Conservation (phyloP, 2,797 vertebrate genomes). For the Neosalanx taihuensis region DNA sequence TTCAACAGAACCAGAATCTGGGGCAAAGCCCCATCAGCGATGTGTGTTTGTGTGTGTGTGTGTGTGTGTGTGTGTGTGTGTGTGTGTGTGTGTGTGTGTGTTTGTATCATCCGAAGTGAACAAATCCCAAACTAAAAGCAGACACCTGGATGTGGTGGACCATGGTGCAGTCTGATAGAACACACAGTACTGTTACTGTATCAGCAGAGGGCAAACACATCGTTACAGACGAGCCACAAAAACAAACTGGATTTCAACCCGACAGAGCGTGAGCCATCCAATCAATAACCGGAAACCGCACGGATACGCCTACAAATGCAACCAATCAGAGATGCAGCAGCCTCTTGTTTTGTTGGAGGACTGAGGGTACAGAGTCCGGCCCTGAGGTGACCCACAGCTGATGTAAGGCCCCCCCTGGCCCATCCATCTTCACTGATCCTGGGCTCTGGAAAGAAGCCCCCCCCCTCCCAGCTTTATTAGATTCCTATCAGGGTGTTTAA, state of each 20-base stretch:
- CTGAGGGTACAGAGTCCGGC: neutral
- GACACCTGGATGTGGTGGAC: neutral
- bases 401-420: conserved; percentile 22
- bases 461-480: conserved; percentile 42
- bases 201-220: too few species aligned
- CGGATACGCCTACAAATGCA: neutral
- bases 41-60: too few species aligned
- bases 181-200: neutral
- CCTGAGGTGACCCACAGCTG: neutral
- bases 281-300: conserved; percentile 16
- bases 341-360: conserved; percentile 3
- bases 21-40: neutral
- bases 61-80: conserved; percentile 1
- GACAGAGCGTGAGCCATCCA: neutral
- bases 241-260: neutral
- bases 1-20: neutral
- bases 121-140: neutral
- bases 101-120: neutral
- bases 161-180: neutral
- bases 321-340: neutral
- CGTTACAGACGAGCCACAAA: conserved; percentile 6
- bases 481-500: conserved; percentile 47
- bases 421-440: conserved; percentile 21
- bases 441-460: conserved; percentile 10
- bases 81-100: conserved; percentile 5